Evolutionary conservation across 2,797 vertebrate genomes (phyloP), one percentile per base, ranked within the genome.

Genomic region (Gobionotothen gibberifrons): DNA sequence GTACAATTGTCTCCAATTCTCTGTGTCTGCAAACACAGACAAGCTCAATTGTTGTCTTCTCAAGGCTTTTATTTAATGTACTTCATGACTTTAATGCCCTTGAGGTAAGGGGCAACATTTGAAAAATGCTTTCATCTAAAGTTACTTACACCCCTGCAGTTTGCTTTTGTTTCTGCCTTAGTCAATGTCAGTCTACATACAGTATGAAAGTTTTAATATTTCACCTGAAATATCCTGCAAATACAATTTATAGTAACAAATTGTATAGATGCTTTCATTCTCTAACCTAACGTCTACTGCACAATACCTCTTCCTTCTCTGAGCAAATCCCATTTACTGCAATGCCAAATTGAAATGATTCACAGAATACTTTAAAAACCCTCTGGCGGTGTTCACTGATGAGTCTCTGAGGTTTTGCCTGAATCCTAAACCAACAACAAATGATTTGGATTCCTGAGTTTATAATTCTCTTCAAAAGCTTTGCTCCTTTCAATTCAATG

Each of bases 401-500:
- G n/a, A 39, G 53, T 14, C n/a, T 58, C 53, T 40, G 10, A 40
- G 3, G 19, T 2, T 84, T 54, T 0, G 46, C 11, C 46, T 10
- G 9, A 78, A 42, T 51, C 22, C 9, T 22, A 17, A 52, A 62
- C 16, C 26, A 54, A 32, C 16, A n/a, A 48, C 8, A 60, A 36
- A 55, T 26, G 26, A 26, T 26, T 64, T 9, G 15, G 4, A 55
- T 63, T 71, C 40, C 69, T 9, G 3, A 40, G 48, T 19, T 72
- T 78, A 29, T 63, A 43, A 40, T 42, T 65, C 3, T 54, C n/a
- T n/a, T 52, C 21, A 65, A 55, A 39, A 68, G 49, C 61, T 55
- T 17, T 12, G 9, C 19, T 64, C 16, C 13, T 47, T 3, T 29
- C 60, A 43, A 49, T 72, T 69, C 60, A 43, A 49, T 72, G 69